Conservation (phyloP, 1,140 invertebrate genomes). For the Bacillus rossius region DNA sequence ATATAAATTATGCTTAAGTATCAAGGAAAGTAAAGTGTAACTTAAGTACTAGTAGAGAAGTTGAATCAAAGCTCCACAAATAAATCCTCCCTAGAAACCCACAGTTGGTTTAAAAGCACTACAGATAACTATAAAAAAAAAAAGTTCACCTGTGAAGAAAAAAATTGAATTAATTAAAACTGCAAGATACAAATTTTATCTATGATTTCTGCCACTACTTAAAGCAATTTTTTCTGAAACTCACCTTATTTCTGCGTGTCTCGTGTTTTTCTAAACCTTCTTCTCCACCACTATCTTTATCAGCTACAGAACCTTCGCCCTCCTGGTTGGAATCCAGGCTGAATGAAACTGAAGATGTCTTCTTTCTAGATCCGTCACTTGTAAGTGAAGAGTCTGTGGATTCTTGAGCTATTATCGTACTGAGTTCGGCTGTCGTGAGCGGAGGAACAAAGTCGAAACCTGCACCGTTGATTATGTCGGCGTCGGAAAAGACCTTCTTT, state of each 20-base stretch:
- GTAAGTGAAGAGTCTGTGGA: not conserved
- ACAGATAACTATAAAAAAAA: too few species aligned
- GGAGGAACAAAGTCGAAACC: conserved; percentile 69
- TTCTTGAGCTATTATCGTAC: not conserved
- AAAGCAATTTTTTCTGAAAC: not conserved
- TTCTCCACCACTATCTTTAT: conserved; percentile 46
- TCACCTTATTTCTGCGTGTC: conserved; percentile 60
- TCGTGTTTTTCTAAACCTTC: conserved; percentile 45
- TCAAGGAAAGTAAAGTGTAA: too few species aligned
- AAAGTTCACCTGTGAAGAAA: too few species aligned
- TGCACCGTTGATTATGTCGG: conserved; percentile 74
- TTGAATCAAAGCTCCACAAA: too few species aligned
- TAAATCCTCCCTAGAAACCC: too few species aligned
- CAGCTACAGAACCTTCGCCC: conserved; percentile 26
- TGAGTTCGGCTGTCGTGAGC: conserved; percentile 44
- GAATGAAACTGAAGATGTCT: conserved; percentile 68
- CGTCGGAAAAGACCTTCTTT: conserved; percentile 60
- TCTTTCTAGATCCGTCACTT: conserved; percentile 50
- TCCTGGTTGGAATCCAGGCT: conserved; percentile 47
- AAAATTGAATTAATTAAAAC: not conserved
- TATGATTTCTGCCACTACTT: too few species aligned
- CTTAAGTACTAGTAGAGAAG: too few species aligned
- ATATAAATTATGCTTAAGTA: too few species aligned
- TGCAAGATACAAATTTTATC: not conserved
- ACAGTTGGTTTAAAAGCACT: too few species aligned